Conservation (phyloP, 2,113 vertebrate genomes). For the Cranoglanis bouderius region DNA sequence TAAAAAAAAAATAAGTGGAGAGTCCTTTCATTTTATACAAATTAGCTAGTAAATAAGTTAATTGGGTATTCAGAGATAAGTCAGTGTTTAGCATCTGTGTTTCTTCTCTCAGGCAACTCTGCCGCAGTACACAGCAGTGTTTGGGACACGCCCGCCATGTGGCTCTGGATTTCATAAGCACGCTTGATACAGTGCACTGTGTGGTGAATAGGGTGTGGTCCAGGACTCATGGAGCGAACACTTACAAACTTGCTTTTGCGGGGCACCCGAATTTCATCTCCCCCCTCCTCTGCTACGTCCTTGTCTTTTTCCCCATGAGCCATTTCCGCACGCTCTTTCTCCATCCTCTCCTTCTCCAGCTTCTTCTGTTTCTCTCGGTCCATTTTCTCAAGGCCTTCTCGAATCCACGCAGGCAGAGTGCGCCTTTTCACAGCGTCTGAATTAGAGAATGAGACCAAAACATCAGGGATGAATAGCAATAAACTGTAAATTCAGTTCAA, state of each 20-base stretch:
- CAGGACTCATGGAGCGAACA: slow-evolving; percentile 17
- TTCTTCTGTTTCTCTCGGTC: slow-evolving; percentile 98
- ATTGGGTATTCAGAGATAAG: not conserved
- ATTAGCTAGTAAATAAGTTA: not conserved
- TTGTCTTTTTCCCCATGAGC: slow-evolving; percentile 83
- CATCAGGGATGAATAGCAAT: not conserved
- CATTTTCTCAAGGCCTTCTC: slow-evolving; percentile 98
- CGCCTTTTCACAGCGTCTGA: slow-evolving; percentile 95
- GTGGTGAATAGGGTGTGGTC: not conserved
- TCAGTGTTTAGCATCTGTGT: not conserved
- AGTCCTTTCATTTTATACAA: not conserved
- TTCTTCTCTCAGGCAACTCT: not conserved
- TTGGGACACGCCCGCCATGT: not conserved
- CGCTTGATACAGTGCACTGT: not conserved
- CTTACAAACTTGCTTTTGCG: slow-evolving; percentile 99
- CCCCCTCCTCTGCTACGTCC: slow-evolving; percentile 76
- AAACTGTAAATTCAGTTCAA: too few species aligned
- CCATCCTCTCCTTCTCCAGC: slow-evolving; percentile 92
- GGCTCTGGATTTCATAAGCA: not conserved
- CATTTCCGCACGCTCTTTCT: slow-evolving; percentile 89
- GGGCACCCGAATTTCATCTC: slow-evolving; percentile 85
- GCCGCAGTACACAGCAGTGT: not conserved
- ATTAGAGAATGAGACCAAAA: not conserved
- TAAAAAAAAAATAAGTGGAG: too few species aligned
- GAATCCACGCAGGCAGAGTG: slow-evolving; percentile 97